Base-by-base conservation (phyloP, 2,888 invertebrate species). In the Muschampia plurimacula region DNA sequence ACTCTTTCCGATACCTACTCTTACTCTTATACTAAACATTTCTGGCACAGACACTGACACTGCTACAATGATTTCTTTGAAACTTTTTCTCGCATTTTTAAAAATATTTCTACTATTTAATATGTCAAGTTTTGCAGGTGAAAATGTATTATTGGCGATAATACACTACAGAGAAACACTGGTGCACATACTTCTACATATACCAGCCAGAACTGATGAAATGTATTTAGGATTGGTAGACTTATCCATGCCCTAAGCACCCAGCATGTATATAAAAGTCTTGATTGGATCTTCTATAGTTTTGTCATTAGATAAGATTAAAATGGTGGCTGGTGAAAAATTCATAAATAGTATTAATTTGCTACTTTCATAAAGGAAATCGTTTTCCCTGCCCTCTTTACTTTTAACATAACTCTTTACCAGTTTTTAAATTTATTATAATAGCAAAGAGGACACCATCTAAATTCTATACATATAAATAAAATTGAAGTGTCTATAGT, bases 121-220 rank as follows among this genome's bases (percentile, higher is more conserved):
- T 62, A 44, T 62, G 28, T 63, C 39, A 32, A 62, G n/a, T 55
- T 52, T 72, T 83, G 77, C 83, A 85, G 78, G 82, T 80, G 76
- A 78, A 78, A 78, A 69, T 72, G 22, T 75, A 78, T 67, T 73
- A 86, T 87, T 86, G 86, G 85, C 82, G 82, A 82, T 78, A 78
- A 76, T 81, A 84, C 78, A 78, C 76, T 75, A 84, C 82, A 84
- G 74, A 81, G 75, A 81, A 73, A 91, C 89, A 92, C 89, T 87
- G 92, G 93, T 93, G 92, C 92, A 93, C 83, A 89, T 93, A 93
- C 92, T 92, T 93, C 86, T 93, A 93, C 94, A 93, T 94, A 92
- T 84, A 91, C 94, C 94, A 94, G 94, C 94, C 94, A 90, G 85
- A 89, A 83, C 82, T 83, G 80, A 83, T 84, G 79, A 76, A 79